A percentile compares a stretch with the other conserved stretches of the same genome.
Conservation (phyloP, 2,113 vertebrate species). For the Theropithecus gelada region DNA sequence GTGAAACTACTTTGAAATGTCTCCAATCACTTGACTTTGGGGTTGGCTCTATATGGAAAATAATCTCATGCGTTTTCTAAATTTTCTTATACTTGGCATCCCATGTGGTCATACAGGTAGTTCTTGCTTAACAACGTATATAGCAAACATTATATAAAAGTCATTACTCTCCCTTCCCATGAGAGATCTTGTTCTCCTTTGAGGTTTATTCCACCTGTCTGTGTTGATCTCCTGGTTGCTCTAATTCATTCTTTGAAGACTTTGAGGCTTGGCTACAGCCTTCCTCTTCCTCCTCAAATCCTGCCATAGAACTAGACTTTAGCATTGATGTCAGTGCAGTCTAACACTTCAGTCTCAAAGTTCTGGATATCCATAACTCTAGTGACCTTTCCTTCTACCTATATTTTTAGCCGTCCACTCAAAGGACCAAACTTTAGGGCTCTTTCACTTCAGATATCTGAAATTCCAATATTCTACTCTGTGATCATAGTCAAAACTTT, state of each 20-base stretch:
- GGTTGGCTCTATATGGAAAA: constrained; percentile 16
- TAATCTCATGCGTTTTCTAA: not conserved
- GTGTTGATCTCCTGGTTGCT: not conserved
- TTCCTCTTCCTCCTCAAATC: not conserved
- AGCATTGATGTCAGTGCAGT: not conserved
- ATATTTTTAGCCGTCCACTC: not conserved
- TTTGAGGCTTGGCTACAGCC: not conserved
- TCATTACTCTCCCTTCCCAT: not conserved
- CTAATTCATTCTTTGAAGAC: constrained; percentile 4
- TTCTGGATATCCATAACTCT: not conserved
- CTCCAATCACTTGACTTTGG: constrained; percentile 4
- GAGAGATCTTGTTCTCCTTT: not conserved
- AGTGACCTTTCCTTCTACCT: not conserved
- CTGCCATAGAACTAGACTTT: not conserved
- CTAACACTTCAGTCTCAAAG: not conserved
- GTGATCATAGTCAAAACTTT: not conserved
- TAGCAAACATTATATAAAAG: not conserved
- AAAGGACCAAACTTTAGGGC: not conserved
- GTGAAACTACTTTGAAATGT: not conserved
- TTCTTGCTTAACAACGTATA: not conserved
- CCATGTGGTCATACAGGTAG: not conserved
- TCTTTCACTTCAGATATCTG: not conserved
- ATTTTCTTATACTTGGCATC: not conserved
- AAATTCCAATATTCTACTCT: not conserved
- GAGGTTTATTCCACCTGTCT: not conserved